Conservation (phyloP, 2,113 vertebrate genomes). For the Hoplias malabaricus region DNA sequence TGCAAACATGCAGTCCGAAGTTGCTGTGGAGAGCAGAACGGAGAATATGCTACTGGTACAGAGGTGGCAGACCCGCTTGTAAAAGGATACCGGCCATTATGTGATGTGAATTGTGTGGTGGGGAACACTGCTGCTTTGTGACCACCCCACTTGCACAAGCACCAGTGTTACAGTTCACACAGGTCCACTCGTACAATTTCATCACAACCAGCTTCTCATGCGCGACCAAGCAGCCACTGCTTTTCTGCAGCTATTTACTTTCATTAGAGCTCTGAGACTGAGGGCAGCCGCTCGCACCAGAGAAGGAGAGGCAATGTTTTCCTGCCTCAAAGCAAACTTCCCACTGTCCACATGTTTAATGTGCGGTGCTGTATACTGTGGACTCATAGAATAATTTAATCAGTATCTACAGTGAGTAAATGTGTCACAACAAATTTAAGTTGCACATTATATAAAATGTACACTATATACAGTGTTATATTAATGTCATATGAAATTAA, state of each 20-base stretch:
- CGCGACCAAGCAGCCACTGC: slow-evolving; percentile 5
- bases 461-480: background rate
- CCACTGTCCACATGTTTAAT: background rate
- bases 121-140: background rate
- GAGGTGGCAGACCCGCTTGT: slow-evolving; percentile 42
- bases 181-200: slow-evolving; percentile 22
- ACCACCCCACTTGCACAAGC: background rate
- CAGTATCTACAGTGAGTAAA: background rate
- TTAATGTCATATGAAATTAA: background rate
- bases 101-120: background rate
- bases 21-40: slow-evolving; percentile 46
- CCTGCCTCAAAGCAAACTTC: background rate
- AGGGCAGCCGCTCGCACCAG: background rate
- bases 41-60: background rate
- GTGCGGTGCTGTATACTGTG: background rate
- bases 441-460: background rate
- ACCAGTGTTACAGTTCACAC: slow-evolving; percentile 15
- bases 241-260: slow-evolving; percentile 42
- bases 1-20: slow-evolving; percentile 55
- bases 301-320: slow-evolving; percentile 6
- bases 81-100: slow-evolving; percentile 21
- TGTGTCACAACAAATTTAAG: background rate
- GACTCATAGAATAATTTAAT: background rate
- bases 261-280: slow-evolving; percentile 38
- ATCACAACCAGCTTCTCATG: slow-evolving; percentile 21